A percentile compares a stretch with the other conserved stretches of the same genome.
phyloP scores from a whole-genome alignment of 2,113 vertebrate species.

The Aphyosemion australe region DNA sequence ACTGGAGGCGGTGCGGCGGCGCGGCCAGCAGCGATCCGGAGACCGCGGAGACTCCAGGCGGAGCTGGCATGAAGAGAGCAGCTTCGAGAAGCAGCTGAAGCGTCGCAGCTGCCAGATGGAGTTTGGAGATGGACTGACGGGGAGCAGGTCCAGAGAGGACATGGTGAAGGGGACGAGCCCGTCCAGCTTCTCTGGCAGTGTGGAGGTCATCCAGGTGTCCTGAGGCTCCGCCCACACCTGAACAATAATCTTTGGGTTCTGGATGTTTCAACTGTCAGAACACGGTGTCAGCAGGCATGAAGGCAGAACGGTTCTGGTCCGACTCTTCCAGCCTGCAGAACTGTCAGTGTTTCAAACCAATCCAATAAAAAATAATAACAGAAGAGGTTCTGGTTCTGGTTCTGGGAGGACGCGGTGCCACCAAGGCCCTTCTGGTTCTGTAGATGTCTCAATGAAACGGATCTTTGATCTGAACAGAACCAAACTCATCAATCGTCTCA shows the following conservation, averaged over 20 bases:
- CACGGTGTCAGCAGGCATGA: no score
- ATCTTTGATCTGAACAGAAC: neutral
- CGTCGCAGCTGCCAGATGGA: constrained; percentile 97
- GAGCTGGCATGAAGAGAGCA: constrained; percentile 97
- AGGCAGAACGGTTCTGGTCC: neutral
- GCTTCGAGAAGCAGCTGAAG: constrained; percentile 96
- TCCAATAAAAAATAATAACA: no score
- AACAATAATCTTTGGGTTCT: neutral
- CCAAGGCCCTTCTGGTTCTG: neutral
- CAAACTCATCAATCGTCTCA: neutral
- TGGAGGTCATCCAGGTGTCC: constrained; percentile 97
- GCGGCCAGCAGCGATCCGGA: constrained; percentile 80
- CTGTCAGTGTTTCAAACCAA: neutral
- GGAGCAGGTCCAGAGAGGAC: constrained; percentile 86
- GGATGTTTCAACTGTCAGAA: no score
- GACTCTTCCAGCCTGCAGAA: neutral
- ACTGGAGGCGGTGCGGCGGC: constrained; percentile 81
- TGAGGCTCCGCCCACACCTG: constrained; percentile 41
- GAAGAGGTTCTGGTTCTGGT: no score
- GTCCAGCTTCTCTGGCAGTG: constrained; percentile 92
- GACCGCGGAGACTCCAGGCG: constrained; percentile 86
- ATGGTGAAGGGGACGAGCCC: constrained; percentile 86
- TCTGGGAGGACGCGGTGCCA: neutral
- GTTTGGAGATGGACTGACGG: constrained; percentile 86
- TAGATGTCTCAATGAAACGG: no score